Percentiles rank a stretch among this genome's conserved stretches.
Evolutionary conservation across 2,113 vertebrate species (phyloP).

Genomic region (Platichthys flesus): DNA sequence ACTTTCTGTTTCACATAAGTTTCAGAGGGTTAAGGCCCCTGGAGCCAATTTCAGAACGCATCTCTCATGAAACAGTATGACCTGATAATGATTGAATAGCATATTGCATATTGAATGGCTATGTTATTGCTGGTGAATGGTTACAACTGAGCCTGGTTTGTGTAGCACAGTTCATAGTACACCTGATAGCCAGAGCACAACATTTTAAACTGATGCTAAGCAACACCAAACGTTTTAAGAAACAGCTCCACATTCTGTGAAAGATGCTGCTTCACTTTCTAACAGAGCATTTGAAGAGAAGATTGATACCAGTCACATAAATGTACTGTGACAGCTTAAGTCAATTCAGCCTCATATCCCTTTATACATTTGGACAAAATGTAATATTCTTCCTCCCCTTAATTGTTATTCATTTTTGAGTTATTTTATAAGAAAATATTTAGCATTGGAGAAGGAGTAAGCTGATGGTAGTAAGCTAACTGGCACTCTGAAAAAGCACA

Average conservation of each 20-base stretch:
- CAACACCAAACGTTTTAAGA: neutral
- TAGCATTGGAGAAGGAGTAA: neutral
- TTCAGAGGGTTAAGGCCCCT: neutral
- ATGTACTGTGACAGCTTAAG: no score
- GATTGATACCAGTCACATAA: neutral
- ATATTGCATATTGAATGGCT: neutral
- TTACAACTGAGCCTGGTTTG: conserved; percentile 1
- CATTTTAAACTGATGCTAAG: neutral
- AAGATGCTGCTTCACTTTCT: no score
- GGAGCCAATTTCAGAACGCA: neutral
- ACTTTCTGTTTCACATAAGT: conserved; percentile 2
- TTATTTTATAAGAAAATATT: no score
- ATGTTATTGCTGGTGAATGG: conserved; percentile 19
- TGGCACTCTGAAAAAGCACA: neutral
- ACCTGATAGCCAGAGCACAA: neutral
- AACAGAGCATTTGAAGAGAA: neutral
- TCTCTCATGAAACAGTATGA: neutral
- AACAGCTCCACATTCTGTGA: neutral
- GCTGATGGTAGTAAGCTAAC: neutral
- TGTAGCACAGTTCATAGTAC: neutral
- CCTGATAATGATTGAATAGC: neutral
- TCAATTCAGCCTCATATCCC: no score
- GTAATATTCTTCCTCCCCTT: no score
- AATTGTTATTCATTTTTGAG: no score
- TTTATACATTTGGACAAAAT: no score